These are phyloP conservation scores for Panagrolaimus sp. DNA, from an alignment of 1,140 invertebrate species.

Conservation along the genomic window DNA sequence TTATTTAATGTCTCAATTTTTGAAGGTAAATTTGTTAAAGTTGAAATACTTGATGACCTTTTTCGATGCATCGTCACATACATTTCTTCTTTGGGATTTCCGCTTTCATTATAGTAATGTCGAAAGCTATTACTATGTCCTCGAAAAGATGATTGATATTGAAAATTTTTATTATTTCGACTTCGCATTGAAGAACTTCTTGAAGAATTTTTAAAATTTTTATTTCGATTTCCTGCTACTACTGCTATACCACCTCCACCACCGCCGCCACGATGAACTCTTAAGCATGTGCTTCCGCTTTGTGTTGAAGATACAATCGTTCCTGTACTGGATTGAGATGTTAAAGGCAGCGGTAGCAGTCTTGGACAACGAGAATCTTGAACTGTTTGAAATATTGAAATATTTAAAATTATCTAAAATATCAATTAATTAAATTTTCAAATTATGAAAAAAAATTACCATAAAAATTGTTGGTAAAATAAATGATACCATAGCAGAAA, in stretches of 20 bases:
- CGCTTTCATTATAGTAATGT: slow-evolving; percentile 22
- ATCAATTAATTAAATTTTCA: neutral
- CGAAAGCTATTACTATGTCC: slow-evolving; percentile 16
- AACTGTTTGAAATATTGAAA: slow-evolving; percentile 53
- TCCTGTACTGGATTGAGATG: neutral
- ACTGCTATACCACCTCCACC: slow-evolving; percentile 14
- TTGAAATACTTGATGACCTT: slow-evolving; percentile 11
- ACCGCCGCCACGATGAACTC: slow-evolving; percentile 32
- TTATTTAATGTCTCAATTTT: neutral
- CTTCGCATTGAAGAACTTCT: neutral
- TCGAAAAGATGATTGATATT: neutral
- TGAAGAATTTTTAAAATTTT: neutral
- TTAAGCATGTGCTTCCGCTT: slow-evolving; percentile 16
- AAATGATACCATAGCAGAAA: slow-evolving; percentile 55
- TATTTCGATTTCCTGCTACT: slow-evolving; percentile 24
- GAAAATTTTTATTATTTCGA: neutral
- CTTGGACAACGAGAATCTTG: slow-evolving; percentile 31
- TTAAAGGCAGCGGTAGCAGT: slow-evolving; percentile 14
- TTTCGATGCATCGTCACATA: neutral
- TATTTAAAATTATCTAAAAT: slow-evolving; percentile 41
- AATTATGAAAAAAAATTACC: slow-evolving; percentile 18
- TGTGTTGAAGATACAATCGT: neutral
- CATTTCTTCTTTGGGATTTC: too few relatives aligned
- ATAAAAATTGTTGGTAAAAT: slow-evolving; percentile 54
- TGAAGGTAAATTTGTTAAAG: slow-evolving; percentile 1